Evolutionary conservation across 2,797 vertebrate species (phyloP).

Genomic region (Clamator glandarius): DNA sequence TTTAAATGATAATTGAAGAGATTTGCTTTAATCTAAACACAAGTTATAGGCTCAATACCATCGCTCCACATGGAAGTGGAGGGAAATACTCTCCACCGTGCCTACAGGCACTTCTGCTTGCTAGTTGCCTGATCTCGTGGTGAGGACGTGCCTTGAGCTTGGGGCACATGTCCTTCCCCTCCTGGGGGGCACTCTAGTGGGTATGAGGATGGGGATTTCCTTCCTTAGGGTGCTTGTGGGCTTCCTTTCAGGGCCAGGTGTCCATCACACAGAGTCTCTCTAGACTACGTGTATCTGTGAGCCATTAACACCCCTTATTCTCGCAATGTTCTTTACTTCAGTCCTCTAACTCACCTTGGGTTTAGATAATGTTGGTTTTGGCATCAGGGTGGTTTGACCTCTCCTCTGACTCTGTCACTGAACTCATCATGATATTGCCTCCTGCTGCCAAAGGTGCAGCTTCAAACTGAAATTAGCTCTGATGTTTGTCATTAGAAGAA

Average conservation of each 20-base stretch:
- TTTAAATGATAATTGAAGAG: neutral
- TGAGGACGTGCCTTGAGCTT: neutral
- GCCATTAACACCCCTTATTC: neutral
- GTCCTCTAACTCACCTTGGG: neutral
- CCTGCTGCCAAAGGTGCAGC: neutral
- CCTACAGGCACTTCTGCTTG: rapidly evolving
- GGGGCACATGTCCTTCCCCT: rapidly evolving
- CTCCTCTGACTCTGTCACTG: neutral
- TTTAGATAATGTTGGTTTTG: neutral
- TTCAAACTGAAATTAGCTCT: neutral
- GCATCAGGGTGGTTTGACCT: neutral
- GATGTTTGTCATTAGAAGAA: neutral
- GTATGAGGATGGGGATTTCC: neutral
- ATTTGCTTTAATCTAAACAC: neutral
- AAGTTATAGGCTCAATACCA: neutral
- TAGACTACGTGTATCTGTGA: neutral
- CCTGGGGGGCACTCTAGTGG: rapidly evolving
- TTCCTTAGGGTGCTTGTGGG: neutral
- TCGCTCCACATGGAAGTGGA: neutral
- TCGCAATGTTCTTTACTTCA: neutral
- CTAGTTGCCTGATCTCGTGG: neutral
- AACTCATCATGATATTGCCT: neutral
- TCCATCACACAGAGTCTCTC: neutral
- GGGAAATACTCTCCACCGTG: rapidly evolving
- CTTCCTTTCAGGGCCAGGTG: neutral